Conservation (phyloP, 1,140 invertebrate species). For the Doryteuthis pealeii region DNA sequence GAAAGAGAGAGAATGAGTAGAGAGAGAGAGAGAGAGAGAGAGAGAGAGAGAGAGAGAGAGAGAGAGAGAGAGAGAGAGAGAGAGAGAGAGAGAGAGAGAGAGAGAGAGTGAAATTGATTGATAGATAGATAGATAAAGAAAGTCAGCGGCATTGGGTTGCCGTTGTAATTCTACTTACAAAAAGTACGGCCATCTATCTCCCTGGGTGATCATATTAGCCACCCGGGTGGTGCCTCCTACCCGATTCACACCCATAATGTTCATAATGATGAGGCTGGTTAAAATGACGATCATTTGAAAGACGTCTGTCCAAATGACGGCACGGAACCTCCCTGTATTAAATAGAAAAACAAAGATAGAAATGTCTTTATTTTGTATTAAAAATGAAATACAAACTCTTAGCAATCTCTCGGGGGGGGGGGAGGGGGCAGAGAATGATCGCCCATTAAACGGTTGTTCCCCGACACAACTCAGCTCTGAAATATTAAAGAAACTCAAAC, state of each 20-base stretch:
- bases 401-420: neutral
- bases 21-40: no score
- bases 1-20: no score
- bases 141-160: no score
- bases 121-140: no score
- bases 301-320: constrained; percentile 54
- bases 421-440: neutral
- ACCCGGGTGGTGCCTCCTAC: constrained; percentile 70
- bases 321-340: constrained; percentile 42
- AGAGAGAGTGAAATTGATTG: no score
- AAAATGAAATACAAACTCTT: neutral
- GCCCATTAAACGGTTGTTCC: neutral
- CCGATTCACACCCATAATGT: constrained; percentile 65
- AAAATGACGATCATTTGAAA: constrained; percentile 50
- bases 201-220: constrained; percentile 69
- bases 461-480: no score
- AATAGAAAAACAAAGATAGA: constrained; percentile 41
- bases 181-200: constrained; percentile 70
- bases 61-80: no score
- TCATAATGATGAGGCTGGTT: constrained; percentile 41
- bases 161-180: constrained; percentile 65
- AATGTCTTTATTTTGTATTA: neutral
- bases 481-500: no score
- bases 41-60: no score
- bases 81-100: no score